Conservation (phyloP, 2,888 invertebrate genomes). For the Petrophora chlorosata region DNA sequence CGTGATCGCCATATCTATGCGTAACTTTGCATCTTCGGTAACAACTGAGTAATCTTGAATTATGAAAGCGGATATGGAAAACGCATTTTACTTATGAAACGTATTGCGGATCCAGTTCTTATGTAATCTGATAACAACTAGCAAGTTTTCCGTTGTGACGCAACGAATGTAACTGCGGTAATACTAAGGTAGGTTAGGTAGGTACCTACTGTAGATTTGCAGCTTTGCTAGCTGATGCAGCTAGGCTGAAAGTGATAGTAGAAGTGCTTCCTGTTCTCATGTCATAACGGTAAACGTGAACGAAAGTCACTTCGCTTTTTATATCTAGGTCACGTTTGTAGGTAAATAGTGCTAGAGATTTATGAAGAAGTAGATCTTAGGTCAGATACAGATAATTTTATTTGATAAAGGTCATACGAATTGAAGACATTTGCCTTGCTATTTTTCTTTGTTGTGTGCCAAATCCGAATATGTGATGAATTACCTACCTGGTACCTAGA, state of each 20-base stretch:
- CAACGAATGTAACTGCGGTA: slow-evolving; percentile 23
- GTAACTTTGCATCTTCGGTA: slow-evolving; percentile 44
- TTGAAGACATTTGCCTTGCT: neutral
- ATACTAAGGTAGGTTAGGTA: slow-evolving; percentile 7
- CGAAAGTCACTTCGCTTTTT: neutral
- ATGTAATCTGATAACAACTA: slow-evolving; percentile 40
- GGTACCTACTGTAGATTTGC: neutral
- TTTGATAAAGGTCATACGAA: slow-evolving; percentile 1
- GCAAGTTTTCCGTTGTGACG: slow-evolving; percentile 19
- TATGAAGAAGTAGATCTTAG: neutral
- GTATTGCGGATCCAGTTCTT: slow-evolving; percentile 42
- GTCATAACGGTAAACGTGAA: slow-evolving; percentile 4
- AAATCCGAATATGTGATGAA: neutral
- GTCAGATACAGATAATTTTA: neutral
- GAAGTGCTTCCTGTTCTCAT: slow-evolving; percentile 22
- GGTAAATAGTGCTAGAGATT: neutral
- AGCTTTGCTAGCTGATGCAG: slow-evolving; percentile 28
- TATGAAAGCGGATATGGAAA: slow-evolving; percentile 51
- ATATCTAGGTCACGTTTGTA: neutral
- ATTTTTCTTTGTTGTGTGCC: slow-evolving; percentile 8
- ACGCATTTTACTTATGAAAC: slow-evolving; percentile 43
- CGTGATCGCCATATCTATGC: slow-evolving; percentile 40
- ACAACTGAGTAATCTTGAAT: slow-evolving; percentile 43
- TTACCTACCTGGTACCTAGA: no score
- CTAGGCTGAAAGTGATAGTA: slow-evolving; percentile 33